Evolutionary conservation across 2,888 invertebrate species (phyloP), one percentile per base, ranked within the genome.

Genomic region (Leptothorax acervorum): DNA sequence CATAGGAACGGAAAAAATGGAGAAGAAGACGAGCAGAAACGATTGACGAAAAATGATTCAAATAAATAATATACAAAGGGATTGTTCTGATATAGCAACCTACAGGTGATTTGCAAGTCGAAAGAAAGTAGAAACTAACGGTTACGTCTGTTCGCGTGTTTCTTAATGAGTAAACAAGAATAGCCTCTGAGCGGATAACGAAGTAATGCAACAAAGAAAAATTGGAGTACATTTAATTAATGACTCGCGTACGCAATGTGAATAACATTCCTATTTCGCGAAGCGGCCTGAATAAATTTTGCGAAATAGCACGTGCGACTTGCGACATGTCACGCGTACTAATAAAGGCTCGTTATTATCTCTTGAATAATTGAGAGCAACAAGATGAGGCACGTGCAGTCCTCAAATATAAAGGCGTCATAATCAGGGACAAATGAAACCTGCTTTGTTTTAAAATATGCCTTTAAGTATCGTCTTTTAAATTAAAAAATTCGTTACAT

Each of bases 21-120:
- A 9, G 15, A 62, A 9, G 23, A 6, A 55, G 3, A 15, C 15
- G 23, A 28, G 45, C 2, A 23, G n/a, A 57, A 35, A 35, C 2
- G 3, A 3, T 63, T 68, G 2, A 15, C 15, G 8, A 79, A 35
- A 57, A 57, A 79, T 55, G 4, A n/a, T 31, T 78, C 5, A n/a
- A 45, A 78, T 63, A 35, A 48, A 62, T 57, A 62, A 23, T 45
- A n/a, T 39, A 48, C 48, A 79, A 75, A 86, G 53, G 8, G 62
- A 45, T 48, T 42, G 28, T 42, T 4, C 28, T 62, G 68, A 57
- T 42, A 18, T 53, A 75, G 57, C 68, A 84, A 76, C 18, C 57
- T 74, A 85, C 35, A 65, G 83, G 86, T 86, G 82, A 88, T 90
- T 89, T 90, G 88, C 89, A 90, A 89, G 87, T 86, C 82, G 57